These are phyloP conservation scores for Leptoclinus maculatus DNA, from an alignment of 2,797 vertebrate species.

Conservation along the genomic window DNA sequence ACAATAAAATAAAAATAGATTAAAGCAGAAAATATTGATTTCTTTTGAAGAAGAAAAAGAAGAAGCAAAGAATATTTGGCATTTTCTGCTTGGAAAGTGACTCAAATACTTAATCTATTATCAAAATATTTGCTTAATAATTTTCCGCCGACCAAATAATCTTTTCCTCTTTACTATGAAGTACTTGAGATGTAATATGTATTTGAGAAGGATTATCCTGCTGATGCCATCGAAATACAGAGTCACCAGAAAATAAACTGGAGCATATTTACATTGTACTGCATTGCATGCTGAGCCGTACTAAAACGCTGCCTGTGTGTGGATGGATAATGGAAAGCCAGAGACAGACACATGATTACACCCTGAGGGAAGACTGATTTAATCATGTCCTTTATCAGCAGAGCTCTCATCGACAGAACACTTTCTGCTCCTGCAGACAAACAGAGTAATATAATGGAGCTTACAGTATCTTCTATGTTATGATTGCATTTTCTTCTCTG, in stretches of 20 bases:
- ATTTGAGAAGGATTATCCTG: not conserved
- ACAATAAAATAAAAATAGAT: not conserved
- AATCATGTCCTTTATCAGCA: conserved; percentile 47
- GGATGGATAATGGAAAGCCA: conserved; percentile 51
- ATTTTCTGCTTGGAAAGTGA: conserved; percentile 1
- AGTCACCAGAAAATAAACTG: not conserved
- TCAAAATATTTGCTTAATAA: not conserved
- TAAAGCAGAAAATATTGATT: not conserved
- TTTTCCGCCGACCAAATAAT: not conserved
- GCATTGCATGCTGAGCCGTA: conserved; percentile 1
- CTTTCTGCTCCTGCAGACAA: conserved; percentile 2
- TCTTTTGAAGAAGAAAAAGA: too few relatives aligned
- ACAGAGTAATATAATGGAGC: not conserved
- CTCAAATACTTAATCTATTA: not conserved
- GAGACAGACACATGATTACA: conserved; percentile 58
- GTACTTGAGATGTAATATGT: not conserved
- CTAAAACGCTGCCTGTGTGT: conserved; percentile 29
- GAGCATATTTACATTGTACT: too few relatives aligned
- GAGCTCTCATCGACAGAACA: conserved; percentile 29
- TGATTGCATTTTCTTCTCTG: not conserved
- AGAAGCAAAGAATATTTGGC: not conserved
- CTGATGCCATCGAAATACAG: not conserved
- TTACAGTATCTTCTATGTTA: not conserved
- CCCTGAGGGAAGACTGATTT: conserved; percentile 57
- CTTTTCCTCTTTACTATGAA: not conserved